Conservation (phyloP, 2,797 vertebrate genomes). For the Chromobotia macracanthus region DNA sequence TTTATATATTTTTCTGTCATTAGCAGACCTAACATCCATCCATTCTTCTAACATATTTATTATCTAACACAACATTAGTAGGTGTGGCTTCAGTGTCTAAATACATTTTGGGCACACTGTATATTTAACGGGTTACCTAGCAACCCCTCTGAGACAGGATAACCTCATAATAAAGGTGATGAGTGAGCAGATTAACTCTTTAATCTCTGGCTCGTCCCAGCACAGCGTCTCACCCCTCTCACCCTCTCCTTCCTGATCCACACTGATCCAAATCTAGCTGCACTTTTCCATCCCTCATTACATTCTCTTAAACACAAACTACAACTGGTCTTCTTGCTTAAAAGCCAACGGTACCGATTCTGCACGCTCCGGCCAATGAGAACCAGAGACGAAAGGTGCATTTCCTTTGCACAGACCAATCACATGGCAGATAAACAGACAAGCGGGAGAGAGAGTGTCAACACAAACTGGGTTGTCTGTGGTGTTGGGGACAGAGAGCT, state of each 20-base stretch:
- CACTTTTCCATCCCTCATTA: conserved; percentile 36
- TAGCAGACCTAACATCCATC: no score
- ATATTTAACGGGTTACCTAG: conserved; percentile 62
- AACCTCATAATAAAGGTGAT: conserved; percentile 37
- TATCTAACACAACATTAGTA: no score
- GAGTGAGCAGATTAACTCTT: conserved; percentile 57
- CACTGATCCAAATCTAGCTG: conserved; percentile 24
- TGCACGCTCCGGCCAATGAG: conserved; percentile 23
- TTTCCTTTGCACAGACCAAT: conserved; percentile 39
- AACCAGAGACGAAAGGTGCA: conserved; percentile 30
- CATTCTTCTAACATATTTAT: no score
- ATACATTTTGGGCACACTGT: conserved; percentile 45
- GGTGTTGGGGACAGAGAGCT: conserved; percentile 27
- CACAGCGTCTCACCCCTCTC: conserved; percentile 9
- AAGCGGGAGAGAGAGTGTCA: conserved; percentile 32
- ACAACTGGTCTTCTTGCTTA: neutral
- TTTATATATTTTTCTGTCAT: no score
- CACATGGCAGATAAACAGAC: conserved; percentile 21
- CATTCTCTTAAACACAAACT: conserved; percentile 26
- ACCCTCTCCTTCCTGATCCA: neutral
- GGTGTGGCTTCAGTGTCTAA: no score
- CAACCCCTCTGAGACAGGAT: conserved; percentile 47
- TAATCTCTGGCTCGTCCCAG: conserved; percentile 45
- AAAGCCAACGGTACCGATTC: conserved; percentile 15
- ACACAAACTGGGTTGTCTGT: conserved; percentile 36